phyloP scores from a whole-genome alignment of 2,113 vertebrate species.

The Paradoxurus hermaphroditus region DNA sequence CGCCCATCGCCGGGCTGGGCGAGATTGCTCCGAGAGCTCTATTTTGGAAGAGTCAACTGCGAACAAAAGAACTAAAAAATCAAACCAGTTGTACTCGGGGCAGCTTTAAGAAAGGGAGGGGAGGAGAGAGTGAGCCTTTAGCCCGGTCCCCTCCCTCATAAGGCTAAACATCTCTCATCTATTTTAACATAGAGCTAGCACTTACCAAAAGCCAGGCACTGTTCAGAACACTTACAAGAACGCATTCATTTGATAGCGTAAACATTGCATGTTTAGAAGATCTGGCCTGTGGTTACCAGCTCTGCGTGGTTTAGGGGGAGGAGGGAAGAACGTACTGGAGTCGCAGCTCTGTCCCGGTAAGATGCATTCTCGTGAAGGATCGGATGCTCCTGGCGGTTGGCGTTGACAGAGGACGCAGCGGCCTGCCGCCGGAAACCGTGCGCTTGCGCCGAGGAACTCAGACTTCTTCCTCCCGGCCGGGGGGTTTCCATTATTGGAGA shows the following conservation, averaged over 20 bases:
- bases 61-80: background rate
- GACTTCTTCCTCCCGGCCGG: background rate
- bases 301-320: background rate
- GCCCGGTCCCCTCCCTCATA: background rate
- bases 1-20: background rate
- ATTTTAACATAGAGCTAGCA: background rate
- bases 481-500: background rate
- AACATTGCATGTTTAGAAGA: background rate
- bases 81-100: background rate
- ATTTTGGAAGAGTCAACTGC: background rate
- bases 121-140: background rate
- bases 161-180: background rate
- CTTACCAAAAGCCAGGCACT: background rate
- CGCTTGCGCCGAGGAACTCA: background rate
- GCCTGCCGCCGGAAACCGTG: background rate
- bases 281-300: background rate
- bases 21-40: background rate
- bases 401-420: background rate
- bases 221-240: background rate
- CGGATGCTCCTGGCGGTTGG: background rate
- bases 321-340: background rate
- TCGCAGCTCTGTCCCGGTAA: background rate
- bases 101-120: background rate
- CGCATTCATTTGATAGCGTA: background rate
- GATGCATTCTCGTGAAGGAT: background rate